These are phyloP conservation scores for Catocala nupta DNA, from an alignment of 2,888 invertebrate species.

Conservation along the genomic window DNA sequence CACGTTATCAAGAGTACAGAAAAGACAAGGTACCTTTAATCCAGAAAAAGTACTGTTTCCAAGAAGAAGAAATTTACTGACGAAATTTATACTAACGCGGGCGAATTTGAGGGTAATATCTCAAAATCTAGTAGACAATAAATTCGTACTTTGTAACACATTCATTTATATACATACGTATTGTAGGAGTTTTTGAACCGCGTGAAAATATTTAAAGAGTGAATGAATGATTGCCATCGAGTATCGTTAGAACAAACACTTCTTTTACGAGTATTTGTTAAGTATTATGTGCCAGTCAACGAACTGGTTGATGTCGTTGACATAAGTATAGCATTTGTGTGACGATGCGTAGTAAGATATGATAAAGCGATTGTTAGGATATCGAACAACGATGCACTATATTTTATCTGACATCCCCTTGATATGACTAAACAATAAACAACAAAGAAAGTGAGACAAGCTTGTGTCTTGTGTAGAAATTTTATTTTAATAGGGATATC, in stretches of 20 bases:
- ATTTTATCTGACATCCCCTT: too few species aligned
- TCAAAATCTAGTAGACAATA: neutral
- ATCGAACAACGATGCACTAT: too few species aligned
- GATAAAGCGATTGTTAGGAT: too few species aligned
- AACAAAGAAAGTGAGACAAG: too few species aligned
- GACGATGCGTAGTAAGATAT: neutral
- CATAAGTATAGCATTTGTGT: slow-evolving; percentile 20
- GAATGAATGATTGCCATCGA: slow-evolving; percentile 3
- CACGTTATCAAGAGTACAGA: too few species aligned
- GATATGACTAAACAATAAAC: too few species aligned
- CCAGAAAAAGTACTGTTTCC: too few species aligned
- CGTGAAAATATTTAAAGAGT: slow-evolving; percentile 8
- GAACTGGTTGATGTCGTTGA: slow-evolving; percentile 20
- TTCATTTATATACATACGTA: neutral
- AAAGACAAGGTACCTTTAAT: too few species aligned
- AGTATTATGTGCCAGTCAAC: slow-evolving; percentile 36
- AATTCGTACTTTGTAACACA: neutral
- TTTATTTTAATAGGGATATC: too few species aligned
- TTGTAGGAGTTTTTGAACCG: slow-evolving; percentile 10
- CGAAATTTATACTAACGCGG: too few species aligned
- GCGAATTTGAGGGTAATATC: neutral
- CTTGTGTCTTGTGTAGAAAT: too few species aligned
- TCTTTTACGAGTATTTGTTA: slow-evolving; percentile 28
- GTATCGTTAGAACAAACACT: slow-evolving; percentile 20
- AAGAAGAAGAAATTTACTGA: too few species aligned